phyloP scores from a whole-genome alignment of 2,797 vertebrate species.

The Heterohyrax brucei region DNA sequence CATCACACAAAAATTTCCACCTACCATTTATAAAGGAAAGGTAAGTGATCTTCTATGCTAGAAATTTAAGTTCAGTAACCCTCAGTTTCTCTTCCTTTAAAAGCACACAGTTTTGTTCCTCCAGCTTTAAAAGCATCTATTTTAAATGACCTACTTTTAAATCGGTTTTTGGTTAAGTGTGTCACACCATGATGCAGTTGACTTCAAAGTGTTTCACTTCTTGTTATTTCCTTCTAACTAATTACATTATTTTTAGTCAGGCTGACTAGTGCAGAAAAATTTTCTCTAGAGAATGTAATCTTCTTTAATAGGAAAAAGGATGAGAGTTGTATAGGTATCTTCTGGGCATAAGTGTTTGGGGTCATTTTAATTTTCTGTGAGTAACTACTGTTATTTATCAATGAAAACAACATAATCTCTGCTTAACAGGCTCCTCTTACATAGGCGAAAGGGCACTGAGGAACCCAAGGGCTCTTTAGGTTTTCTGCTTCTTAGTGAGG shows the following conservation, averaged over 20 bases:
- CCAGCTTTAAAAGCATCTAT: slow-evolving; percentile 59
- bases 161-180: slow-evolving; percentile 51
- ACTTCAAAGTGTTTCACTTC: slow-evolving; percentile 31
- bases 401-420: not conserved
- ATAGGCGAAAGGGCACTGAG: not conserved
- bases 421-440: not conserved
- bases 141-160: slow-evolving; percentile 78
- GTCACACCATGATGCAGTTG: slow-evolving; percentile 30
- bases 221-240: slow-evolving; percentile 42
- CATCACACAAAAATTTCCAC: not conserved
- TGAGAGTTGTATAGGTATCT: not conserved
- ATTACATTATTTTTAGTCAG: slow-evolving; percentile 67
- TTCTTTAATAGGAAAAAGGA: not conserved
- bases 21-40: not conserved
- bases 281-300: slow-evolving; percentile 40
- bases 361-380: not conserved
- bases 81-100: slow-evolving; percentile 32
- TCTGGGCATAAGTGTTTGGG: not conserved
- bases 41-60: not conserved
- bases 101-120: slow-evolving; percentile 46
- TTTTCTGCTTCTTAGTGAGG: not conserved
- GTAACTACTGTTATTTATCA: not conserved
- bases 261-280: not conserved
- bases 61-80: not conserved
- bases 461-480: not conserved